Base-by-base conservation (phyloP, 2,113 vertebrate genomes). In the Struthidea cinerea region DNA sequence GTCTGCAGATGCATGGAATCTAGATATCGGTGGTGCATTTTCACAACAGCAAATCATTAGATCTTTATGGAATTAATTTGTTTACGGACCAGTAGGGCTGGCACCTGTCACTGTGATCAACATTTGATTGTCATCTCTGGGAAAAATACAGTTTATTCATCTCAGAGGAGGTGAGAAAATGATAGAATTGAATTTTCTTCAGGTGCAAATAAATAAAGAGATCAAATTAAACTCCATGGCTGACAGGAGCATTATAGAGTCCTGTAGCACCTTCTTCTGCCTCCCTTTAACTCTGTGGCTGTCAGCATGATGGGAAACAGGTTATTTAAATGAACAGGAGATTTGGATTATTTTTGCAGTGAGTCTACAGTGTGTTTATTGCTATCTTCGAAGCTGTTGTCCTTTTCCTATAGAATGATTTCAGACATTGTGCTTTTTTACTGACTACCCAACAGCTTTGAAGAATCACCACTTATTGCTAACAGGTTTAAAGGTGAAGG, bases 141-240 rank as follows among this genome's bases (percentile, higher is more conserved):
- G 88, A 44, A 83, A 93, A 83, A 47, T 46, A 28, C 19, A 76
- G 37, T 71, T 92, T 71, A 71, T 44, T 93, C 26, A 73, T 81
- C 70, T 93, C 4, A 1, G 88, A 92, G 42, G 13, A 76, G 67
- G 32, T 41, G 21, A 82, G 21, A 79, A 80, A 83, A 89, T 59
- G 13, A 57, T 11, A 79, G 87, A 87, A 91, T 18, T 76, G 47
- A 19, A 59, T 90, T 94, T 96, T 86, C 70, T 96, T 84, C 71
- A 44, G 55, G 39, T 86, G 33, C 33, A 90, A 92, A 86, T 73
- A 96, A 96, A 93, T 64, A 67, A 59, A 89, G 81, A 81, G 52
- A 81, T 73, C 37, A 80, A 79, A 44, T 75, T 81, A 59, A 86
- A 47, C 49, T 71, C 60, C 22, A 12, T 2, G 2, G 47, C 55